Conservation (phyloP, 2,113 vertebrate genomes). For the Trochalopteron elliotii region DNA sequence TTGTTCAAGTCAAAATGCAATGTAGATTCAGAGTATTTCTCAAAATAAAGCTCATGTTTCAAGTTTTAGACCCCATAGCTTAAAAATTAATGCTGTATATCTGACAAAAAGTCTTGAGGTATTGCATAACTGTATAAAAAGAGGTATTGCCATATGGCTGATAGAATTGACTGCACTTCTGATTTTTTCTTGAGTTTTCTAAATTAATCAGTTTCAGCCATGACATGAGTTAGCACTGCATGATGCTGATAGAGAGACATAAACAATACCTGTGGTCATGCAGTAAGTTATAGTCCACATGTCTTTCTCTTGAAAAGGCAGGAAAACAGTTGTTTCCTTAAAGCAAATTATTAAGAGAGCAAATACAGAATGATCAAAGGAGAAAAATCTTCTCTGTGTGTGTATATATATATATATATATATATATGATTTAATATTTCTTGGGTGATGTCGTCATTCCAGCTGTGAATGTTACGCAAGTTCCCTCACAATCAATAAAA, state of each 20-base stretch:
- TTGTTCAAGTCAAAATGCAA: background rate
- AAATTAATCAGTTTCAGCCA: background rate
- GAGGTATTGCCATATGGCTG: fast-evolving
- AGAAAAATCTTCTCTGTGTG: background rate
- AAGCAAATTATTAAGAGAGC: background rate
- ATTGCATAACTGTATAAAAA: background rate
- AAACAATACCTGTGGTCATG: background rate
- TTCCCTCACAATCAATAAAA: background rate
- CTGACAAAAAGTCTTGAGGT: background rate
- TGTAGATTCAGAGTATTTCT: background rate
- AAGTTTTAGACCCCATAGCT: background rate
- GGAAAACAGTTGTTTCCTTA: background rate
- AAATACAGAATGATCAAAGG: background rate
- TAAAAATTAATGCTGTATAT: background rate
- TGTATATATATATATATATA: background rate
- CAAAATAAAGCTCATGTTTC: background rate
- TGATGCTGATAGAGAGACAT: background rate
- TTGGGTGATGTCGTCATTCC: background rate
- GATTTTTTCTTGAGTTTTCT: background rate
- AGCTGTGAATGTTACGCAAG: background rate
- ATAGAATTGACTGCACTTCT: background rate
- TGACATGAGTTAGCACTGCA: background rate
- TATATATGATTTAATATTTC: background rate
- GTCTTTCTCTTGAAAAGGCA: background rate
- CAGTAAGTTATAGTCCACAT: background rate